Base-by-base conservation (phyloP, 1,140 invertebrate species). In the Euborellia annulipes region DNA sequence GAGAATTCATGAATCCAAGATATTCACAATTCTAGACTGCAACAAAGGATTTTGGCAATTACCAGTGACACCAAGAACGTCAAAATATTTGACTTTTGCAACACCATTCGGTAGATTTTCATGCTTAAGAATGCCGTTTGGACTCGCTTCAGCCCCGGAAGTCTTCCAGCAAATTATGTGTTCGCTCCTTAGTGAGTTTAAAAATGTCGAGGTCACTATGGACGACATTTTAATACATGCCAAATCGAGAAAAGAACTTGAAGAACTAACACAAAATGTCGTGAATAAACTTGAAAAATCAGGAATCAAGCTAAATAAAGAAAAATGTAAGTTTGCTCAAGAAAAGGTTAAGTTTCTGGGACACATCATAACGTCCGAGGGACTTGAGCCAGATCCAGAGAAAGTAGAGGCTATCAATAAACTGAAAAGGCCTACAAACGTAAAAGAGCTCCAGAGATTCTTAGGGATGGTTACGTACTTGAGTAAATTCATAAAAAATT, bases 121-220 rank as follows among this genome's bases (percentile, higher is more conserved):
- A 8, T 61, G 54, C 32, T 17, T 47, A 0, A 30, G 57, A 11
- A 44, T 63, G 16, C 60, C 60, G 7, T 56, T 61, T 49, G 58
- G 61, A 1, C 41, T 55, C 2, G 36, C 43, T 27, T 50, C 48
- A 14, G 50, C 52, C 19, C 46, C 52, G 4, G 58, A 55, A 41
- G 47, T 56, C 1, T 62, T 62, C 45, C 58, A 56, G 23, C 38
- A 37, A 38, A 39, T 43, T 7, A 54, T 58, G 43, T 47, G n/a
- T 52, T n/a, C 36, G 50, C 32, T 49, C 7, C 20, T 58, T 6
- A 44, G 50, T 21, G 52, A 51, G 3, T 37, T 42, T 27, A 19
- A 32, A 11, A 41, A 36, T 8, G 45, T 41, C 23, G 40, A 44
- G 20, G 20, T 19, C 7, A 11, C 38, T 3, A 47, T 38, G 36